Evolutionary conservation across 2,888 invertebrate genomes (phyloP), one percentile per base, ranked within the genome.

Genomic region (Heterodera filipjevi): DNA sequence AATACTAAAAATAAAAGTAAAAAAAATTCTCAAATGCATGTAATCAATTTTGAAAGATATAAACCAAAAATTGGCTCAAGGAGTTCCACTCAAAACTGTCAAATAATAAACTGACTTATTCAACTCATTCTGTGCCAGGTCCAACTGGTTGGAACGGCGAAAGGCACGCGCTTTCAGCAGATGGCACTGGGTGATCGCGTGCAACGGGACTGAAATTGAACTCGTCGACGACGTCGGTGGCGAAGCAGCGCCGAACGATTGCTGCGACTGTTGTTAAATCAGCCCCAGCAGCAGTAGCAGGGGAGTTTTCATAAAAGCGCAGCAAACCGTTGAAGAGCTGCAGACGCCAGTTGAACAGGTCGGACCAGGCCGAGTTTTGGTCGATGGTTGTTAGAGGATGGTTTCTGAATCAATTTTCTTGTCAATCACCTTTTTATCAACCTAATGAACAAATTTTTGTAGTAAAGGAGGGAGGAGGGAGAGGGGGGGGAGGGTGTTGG

Each of bases 61-160:
- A 71, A 35, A 66, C 59, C n/a, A 72, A n/a, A 39, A n/a, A 68
- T n/a, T n/a, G n/a, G 33, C 33, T n/a, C 2, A 22, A 49, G 10
- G 22, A 80, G 33, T n/a, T 19, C 39, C 53, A 6, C 22, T 39
- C 74, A 10, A n/a, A 16, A 22, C 19, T 22, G 53, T 16, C 16
- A 16, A 53, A 53, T 19, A 53, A 22, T 53, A 22, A 19, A 49
- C 49, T 12, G 39, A 85, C 85, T 81, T 85, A 77, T 84, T 85
- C 76, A 89, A 66, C 14, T 82, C 77, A 59, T 87, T 81, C 10
- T 84, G 77, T 1, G 89, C 83, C 70, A 85, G 71, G 10, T 83
- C 82, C 66, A 83, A 76, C 71, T 80, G 81, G 33, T 80, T 79
- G 44, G 81, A 78, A 46, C 76, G 74, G 22, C 83, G 77, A 10